These are phyloP conservation scores for Argyrosomus japonicus DNA, from an alignment of 2,113 vertebrate genomes.

Conservation along the genomic window DNA sequence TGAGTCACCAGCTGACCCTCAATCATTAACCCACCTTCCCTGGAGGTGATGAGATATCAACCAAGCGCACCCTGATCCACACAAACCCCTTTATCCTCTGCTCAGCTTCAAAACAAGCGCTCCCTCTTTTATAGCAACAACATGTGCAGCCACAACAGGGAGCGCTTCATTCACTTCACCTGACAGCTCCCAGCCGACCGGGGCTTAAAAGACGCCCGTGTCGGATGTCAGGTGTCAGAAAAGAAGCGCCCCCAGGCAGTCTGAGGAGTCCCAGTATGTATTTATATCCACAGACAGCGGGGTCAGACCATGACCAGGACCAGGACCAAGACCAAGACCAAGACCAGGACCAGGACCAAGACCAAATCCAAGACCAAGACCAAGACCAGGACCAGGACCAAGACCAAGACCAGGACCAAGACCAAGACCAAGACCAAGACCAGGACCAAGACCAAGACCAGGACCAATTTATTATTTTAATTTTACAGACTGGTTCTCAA, in stretches of 20 bases:
- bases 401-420: too few species aligned
- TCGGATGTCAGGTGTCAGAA: slow-evolving; percentile 18
- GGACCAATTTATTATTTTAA: too few species aligned
- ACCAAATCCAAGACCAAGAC: too few species aligned
- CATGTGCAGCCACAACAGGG: not conserved
- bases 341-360: too few species aligned
- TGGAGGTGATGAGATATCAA: not conserved
- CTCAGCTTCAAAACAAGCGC: not conserved
- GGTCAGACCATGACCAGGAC: too few species aligned
- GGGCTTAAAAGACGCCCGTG: too few species aligned
- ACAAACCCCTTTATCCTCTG: not conserved
- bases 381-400: too few species aligned
- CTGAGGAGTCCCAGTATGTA: not conserved
- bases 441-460: too few species aligned
- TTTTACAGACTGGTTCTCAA: too few species aligned
- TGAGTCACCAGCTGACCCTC: slow-evolving; percentile 42
- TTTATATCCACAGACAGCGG: too few species aligned
- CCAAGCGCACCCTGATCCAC: slow-evolving; percentile 2
- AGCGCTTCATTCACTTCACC: not conserved
- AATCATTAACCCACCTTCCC: slow-evolving; percentile 58
- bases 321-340: too few species aligned
- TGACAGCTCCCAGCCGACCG: not conserved
- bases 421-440: too few species aligned
- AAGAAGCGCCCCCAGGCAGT: not conserved
- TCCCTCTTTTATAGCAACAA: slow-evolving; percentile 1